phyloP scores from a whole-genome alignment of 2,113 vertebrate species.

The Cyphomyrus discorhynchus region DNA sequence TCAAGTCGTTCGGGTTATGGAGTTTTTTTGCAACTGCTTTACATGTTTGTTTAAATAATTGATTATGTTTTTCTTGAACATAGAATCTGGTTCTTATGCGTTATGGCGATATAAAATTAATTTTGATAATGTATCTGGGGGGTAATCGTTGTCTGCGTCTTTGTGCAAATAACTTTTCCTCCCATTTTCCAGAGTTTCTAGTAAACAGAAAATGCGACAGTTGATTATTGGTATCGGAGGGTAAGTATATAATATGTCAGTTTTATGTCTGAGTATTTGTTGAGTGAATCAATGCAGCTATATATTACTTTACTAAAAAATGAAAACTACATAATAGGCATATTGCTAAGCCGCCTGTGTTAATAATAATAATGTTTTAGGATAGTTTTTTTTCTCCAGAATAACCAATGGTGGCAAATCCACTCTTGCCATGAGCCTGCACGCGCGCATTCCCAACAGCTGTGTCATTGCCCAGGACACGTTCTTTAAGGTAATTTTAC shows the following conservation, averaged over 20 bases:
- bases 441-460: conserved; percentile 70
- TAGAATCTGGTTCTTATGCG: neutral
- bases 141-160: neutral
- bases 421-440: conserved; percentile 72
- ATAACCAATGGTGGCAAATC: conserved; percentile 92
- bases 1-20: neutral
- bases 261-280: neutral
- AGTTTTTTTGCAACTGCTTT: neutral
- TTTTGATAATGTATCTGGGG: neutral
- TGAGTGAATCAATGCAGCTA: neutral
- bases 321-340: neutral
- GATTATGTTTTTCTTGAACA: neutral
- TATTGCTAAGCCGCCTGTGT: neutral
- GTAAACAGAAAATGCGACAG: conserved; percentile 61
- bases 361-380: neutral
- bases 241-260: conserved; percentile 61
- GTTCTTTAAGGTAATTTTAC: conserved; percentile 79
- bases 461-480: conserved; percentile 77
- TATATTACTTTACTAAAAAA: neutral
- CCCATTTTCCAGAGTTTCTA: conserved; percentile 16
- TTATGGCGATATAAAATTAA: neutral
- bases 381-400: conserved; percentile 47
- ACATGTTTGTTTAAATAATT: neutral
- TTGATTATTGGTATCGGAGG: conserved; percentile 81
- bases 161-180: neutral